Base-by-base conservation (phyloP, 2,888 invertebrate species). In the Hydraecia micacea region DNA sequence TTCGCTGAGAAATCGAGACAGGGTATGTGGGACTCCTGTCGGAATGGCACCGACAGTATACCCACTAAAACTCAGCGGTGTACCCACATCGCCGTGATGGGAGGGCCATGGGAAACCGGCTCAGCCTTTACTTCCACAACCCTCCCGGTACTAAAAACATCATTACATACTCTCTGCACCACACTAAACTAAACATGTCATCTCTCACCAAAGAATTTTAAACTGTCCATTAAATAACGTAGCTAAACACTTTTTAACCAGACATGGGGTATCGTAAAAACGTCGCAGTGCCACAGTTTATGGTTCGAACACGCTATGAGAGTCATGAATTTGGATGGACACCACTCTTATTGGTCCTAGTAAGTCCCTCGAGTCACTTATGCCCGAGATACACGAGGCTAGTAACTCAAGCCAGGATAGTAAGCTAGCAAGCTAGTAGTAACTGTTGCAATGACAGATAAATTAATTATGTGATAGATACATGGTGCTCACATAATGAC, bases 211-310 rank as follows among this genome's bases (percentile, higher is more conserved):
- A 86, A 85, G 91, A 93, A 92, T 93, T 93, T 94, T 92, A 93
- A 93, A 92, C 88, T 90, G 86, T 79, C 86, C 92, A 93, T 94
- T 93, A 94, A 95, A 90, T 90, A 90, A 77, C 87, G 87, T 85
- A 88, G 88, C 86, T 86, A 77, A 88, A 89, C 83, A 87, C 87
- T 86, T 76, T 85, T 87, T 83, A 85, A 88, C 88, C 88, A 88
- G 90, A 90, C 91, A 89, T 84, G 84, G 87, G 79, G 87, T 87
- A 82, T 93, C 94, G 93, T 95, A 94, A 95, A 95, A 93, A 91
- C 87, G 92, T 93, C 93, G 84, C 85, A 83, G 85, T 71, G 74
- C 85, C 85, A 86, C 91, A 88, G 88, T 94, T 95, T 94, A 94
- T 92, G 85, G 86, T 74, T 42, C 75, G 84, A 87, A 88, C 90